phyloP scores from a whole-genome alignment of 2,113 vertebrate genomes.

The Leptosomus discolor region DNA sequence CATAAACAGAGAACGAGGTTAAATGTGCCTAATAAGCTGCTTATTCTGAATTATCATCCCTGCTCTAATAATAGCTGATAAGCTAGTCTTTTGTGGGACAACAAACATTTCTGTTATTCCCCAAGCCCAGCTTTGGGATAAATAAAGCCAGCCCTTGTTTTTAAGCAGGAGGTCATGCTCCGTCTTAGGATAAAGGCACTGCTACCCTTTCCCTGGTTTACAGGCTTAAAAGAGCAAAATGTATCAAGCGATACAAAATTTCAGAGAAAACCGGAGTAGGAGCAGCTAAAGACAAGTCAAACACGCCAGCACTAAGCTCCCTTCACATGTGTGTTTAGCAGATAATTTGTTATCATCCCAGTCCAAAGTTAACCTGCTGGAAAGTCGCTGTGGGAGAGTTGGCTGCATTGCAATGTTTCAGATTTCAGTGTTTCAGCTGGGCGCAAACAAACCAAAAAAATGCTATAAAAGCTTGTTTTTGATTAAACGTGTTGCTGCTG shows the following conservation, averaged over 20 bases:
- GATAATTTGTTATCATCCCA: slow-evolving; percentile 36
- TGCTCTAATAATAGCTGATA: not conserved
- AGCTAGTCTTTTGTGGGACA: not conserved
- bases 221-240: not conserved
- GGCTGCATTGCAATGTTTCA: slow-evolving; percentile 32
- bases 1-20: not conserved
- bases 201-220: not conserved
- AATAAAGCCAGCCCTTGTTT: slow-evolving; percentile 24
- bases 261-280: not conserved
- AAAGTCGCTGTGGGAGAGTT: slow-evolving; percentile 30
- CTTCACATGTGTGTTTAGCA: slow-evolving; percentile 40
- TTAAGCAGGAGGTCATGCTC: not conserved
- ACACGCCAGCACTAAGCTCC: not conserved
- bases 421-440: slow-evolving; percentile 15
- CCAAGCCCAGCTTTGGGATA: not conserved
- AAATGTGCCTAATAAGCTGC: not conserved
- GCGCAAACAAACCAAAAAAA: slow-evolving; percentile 44
- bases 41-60: not conserved
- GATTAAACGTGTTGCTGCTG: not conserved
- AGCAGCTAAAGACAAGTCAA: not conserved
- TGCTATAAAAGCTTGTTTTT: slow-evolving; percentile 51
- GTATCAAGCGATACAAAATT: not conserved
- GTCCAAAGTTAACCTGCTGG: slow-evolving; percentile 67
- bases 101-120: slow-evolving; percentile 14
- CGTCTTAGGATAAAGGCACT: not conserved